These are phyloP conservation scores for Drosophila santomea DNA, from an alignment of 1,140 invertebrate species.

Conservation along the genomic window DNA sequence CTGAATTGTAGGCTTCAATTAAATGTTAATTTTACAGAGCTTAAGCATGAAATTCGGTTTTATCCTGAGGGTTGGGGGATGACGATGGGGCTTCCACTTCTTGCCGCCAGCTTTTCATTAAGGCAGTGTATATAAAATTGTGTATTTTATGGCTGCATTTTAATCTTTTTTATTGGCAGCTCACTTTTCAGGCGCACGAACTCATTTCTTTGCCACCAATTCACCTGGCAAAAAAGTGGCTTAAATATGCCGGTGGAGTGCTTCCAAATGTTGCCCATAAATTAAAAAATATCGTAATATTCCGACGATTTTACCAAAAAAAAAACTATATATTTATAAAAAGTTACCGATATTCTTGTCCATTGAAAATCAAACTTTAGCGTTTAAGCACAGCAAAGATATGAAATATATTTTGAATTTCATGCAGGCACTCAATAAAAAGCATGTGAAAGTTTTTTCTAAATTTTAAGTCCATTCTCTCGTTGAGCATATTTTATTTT, in stretches of 20 bases:
- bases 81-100: neutral
- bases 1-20: slow-evolving; percentile 81
- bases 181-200: slow-evolving; percentile 27
- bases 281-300: slow-evolving; percentile 17
- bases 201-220: slow-evolving; percentile 11
- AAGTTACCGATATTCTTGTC: neutral
- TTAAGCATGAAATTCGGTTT: slow-evolving; percentile 80
- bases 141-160: slow-evolving; percentile 76
- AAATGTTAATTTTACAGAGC: slow-evolving; percentile 84
- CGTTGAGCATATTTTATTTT: slow-evolving; percentile 7
- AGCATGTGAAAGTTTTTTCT: neutral
- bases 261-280: slow-evolving; percentile 15
- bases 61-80: slow-evolving; percentile 9
- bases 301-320: neutral
- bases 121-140: slow-evolving; percentile 69
- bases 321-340: no score
- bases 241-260: slow-evolving; percentile 18
- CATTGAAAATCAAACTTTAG: neutral
- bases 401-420: neutral
- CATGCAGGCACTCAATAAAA: neutral
- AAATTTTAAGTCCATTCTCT: neutral
- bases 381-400: neutral
- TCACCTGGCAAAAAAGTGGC: slow-evolving; percentile 19
- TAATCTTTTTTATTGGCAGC: slow-evolving; percentile 73
- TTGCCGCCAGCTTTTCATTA: slow-evolving; percentile 65